These are phyloP conservation scores for Leptinotarsa haldemani DNA, from an alignment of 2,888 invertebrate species.

Conservation along the genomic window DNA sequence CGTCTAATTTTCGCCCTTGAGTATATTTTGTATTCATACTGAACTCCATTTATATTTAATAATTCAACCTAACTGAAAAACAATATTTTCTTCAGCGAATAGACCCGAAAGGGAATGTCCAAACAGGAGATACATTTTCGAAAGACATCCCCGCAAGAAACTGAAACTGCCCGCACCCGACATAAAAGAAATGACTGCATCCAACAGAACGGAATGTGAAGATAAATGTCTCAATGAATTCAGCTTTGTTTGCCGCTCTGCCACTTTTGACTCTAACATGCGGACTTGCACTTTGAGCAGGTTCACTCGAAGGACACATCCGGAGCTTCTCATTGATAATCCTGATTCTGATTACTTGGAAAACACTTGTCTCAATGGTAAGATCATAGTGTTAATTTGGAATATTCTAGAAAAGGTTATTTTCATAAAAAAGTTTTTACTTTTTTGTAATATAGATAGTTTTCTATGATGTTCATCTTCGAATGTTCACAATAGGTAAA, in stretches of 20 bases:
- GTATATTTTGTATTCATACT: no score
- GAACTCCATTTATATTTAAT: no score
- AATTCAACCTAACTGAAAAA: not conserved
- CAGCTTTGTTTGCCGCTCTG: conserved; percentile 89
- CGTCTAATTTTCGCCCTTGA: no score
- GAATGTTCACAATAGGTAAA: no score
- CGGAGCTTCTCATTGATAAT: conserved; percentile 85
- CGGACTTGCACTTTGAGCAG: conserved; percentile 84
- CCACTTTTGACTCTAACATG: conserved; percentile 82
- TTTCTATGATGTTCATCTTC: no score
- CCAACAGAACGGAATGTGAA: conserved; percentile 90
- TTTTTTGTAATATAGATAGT: no score
- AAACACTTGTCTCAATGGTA: conserved; percentile 90
- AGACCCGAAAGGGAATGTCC: conserved; percentile 91
- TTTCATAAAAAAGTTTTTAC: no score
- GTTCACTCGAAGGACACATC: conserved; percentile 88
- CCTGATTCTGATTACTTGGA: conserved; percentile 90
- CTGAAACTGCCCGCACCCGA: conserved; percentile 84
- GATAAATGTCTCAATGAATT: conserved; percentile 91
- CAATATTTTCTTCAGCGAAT: conserved; percentile 70
- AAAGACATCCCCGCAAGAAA: conserved; percentile 86
- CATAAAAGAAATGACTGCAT: conserved; percentile 85
- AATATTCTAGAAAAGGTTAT: no score
- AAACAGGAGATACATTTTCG: conserved; percentile 88
- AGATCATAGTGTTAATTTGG: conserved; percentile 36